Percentiles rank a stretch among this genome's conserved stretches.
Evolutionary conservation across 2,113 vertebrate species (phyloP).

Genomic region (Mirounga angustirostris): DNA sequence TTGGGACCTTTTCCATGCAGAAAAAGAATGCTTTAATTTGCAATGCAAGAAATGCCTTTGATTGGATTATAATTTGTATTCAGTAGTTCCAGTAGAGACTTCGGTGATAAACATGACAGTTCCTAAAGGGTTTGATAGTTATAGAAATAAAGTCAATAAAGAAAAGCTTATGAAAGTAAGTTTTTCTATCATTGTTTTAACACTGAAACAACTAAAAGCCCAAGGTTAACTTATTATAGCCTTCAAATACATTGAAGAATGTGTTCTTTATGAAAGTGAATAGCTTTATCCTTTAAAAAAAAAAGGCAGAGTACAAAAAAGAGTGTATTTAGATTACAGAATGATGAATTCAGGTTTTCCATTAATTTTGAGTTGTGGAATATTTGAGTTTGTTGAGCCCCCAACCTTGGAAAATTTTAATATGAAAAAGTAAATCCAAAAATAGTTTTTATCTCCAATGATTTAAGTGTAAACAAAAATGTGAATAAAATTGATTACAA

Average conservation of each 20-base stretch:
- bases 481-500: neutral
- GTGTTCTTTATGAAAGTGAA: neutral
- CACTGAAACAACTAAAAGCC: neutral
- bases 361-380: constrained; percentile 10
- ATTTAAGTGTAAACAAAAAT: neutral
- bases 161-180: neutral
- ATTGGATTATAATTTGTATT: constrained; percentile 4
- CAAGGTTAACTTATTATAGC: constrained; percentile 27
- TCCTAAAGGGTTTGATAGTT: neutral
- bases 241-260: neutral
- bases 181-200: constrained; percentile 14
- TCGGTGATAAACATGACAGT: neutral
- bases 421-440: neutral
- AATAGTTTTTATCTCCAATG: neutral
- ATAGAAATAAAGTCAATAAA: constrained; percentile 30
- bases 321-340: neutral
- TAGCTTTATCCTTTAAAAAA: neutral
- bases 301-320: neutral
- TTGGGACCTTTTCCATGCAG: neutral
- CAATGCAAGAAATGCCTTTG: neutral
- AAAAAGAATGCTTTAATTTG: neutral
- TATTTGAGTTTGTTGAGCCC: neutral
- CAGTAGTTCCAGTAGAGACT: neutral
- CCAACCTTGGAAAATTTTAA: neutral
- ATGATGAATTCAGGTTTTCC: neutral